These are phyloP conservation scores for Crossocerus cetratus DNA, from an alignment of 2,888 invertebrate genomes.

Conservation along the genomic window DNA sequence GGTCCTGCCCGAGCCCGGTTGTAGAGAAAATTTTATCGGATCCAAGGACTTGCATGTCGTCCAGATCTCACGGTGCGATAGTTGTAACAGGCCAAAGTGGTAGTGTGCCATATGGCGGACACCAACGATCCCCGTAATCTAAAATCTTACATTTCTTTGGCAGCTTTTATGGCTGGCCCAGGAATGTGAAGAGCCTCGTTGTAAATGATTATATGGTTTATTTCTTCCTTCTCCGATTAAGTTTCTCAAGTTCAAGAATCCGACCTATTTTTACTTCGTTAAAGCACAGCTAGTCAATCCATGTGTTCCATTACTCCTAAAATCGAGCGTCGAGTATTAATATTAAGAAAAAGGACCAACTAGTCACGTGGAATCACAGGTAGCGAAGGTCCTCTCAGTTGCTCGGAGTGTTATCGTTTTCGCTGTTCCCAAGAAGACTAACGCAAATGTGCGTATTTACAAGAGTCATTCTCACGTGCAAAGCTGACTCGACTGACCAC, in stretches of 20 bases:
- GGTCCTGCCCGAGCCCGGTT: background rate
- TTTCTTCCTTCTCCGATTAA: background rate
- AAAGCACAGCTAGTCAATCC: no score
- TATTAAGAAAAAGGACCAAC: background rate
- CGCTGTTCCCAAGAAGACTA: no score
- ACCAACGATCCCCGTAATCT: background rate
- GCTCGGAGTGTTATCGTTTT: no score
- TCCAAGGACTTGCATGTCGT: background rate
- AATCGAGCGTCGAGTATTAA: background rate
- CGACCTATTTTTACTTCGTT: background rate
- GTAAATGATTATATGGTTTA: background rate
- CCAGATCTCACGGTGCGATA: background rate
- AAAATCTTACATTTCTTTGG: background rate
- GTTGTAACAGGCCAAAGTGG: background rate
- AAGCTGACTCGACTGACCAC: constrained; percentile 5
- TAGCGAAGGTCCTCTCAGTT: no score
- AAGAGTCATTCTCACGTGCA: background rate
- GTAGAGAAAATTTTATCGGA: no score
- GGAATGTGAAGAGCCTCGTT: background rate
- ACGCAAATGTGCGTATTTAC: background rate
- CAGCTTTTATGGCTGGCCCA: background rate
- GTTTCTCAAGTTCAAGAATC: background rate
- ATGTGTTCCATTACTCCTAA: no score
- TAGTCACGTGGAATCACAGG: background rate
- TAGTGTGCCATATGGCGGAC: background rate